These are phyloP conservation scores for Coptodon bakossiorum DNA, from an alignment of 2,113 vertebrate species.

Conservation along the genomic window DNA sequence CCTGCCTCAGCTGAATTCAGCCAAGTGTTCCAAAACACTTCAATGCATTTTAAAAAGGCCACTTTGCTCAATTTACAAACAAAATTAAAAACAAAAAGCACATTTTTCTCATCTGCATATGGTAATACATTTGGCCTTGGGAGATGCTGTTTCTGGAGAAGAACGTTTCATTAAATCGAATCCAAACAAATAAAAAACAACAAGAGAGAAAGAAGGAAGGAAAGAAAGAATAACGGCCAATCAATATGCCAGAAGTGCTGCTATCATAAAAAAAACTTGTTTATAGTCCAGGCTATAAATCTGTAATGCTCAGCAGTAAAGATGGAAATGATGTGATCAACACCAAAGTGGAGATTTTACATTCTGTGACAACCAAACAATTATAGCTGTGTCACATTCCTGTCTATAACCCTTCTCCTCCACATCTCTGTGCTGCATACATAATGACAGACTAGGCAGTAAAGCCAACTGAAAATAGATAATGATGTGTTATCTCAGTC, in stretches of 20 bases:
- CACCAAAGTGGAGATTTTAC: not conserved
- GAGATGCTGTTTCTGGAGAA: not conserved
- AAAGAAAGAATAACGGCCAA: not conserved
- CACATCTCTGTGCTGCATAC: not conserved
- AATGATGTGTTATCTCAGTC: conserved; percentile 47
- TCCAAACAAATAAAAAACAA: not conserved
- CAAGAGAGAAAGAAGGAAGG: too few relatives aligned
- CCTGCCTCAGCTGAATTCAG: not conserved
- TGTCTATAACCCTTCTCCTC: not conserved
- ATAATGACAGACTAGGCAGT: conserved; percentile 29
- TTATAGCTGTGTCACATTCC: not conserved
- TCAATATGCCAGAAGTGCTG: not conserved
- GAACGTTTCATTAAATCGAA: not conserved
- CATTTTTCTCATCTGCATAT: not conserved
- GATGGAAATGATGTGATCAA: not conserved
- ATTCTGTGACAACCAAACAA: not conserved
- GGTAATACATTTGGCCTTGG: not conserved
- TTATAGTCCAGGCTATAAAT: not conserved
- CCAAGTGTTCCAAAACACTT: not conserved
- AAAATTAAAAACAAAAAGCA: not conserved
- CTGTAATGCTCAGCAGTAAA: not conserved
- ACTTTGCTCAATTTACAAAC: not conserved
- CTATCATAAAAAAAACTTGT: not conserved
- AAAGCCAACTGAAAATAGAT: conserved; percentile 49
- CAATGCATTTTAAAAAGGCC: not conserved